A percentile compares a stretch with the other conserved stretches of the same genome.
Evolutionary conservation across 1,140 invertebrate genomes (phyloP).

Genomic region (Augochlora pura): DNA sequence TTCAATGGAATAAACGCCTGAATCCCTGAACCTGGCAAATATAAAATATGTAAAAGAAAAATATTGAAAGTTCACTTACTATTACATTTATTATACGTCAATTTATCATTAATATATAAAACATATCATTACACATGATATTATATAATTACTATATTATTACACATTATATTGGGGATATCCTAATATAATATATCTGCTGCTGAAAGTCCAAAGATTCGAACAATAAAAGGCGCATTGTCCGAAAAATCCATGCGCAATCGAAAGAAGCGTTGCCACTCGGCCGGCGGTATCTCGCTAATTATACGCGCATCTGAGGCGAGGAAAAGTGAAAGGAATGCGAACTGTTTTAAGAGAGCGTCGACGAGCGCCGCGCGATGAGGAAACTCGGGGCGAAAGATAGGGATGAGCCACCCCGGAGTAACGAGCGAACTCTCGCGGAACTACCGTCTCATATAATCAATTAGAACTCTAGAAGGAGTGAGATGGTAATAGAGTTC

Average conservation of each 20-base stretch:
- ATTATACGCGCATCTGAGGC: constrained; percentile 21
- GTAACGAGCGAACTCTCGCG: constrained; percentile 66
- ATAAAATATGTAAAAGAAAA: no score
- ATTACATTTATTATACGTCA: no score
- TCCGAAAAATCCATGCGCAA: background rate
- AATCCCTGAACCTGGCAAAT: no score
- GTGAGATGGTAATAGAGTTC: constrained; percentile 73
- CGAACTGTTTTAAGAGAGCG: background rate
- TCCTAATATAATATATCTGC: no score
- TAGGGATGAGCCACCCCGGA: constrained; percentile 61
- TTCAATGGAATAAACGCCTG: no score
- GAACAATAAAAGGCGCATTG: no score
- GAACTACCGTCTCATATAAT: constrained; percentile 71
- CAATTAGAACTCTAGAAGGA: constrained; percentile 73
- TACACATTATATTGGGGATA: no score
- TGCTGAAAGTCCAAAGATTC: no score
- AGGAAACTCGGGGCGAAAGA: constrained; percentile 50
- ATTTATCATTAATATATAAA: no score
- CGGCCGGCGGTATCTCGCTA: background rate
- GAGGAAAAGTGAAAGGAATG: constrained; percentile 33
- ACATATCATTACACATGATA: no score
- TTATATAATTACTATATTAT: no score
- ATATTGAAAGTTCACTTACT: no score
- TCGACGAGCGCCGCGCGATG: constrained; percentile 13
- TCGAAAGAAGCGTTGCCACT: background rate